Evolutionary conservation across 2,113 vertebrate species (phyloP).

Genomic region (Oreochromis spilurus): DNA sequence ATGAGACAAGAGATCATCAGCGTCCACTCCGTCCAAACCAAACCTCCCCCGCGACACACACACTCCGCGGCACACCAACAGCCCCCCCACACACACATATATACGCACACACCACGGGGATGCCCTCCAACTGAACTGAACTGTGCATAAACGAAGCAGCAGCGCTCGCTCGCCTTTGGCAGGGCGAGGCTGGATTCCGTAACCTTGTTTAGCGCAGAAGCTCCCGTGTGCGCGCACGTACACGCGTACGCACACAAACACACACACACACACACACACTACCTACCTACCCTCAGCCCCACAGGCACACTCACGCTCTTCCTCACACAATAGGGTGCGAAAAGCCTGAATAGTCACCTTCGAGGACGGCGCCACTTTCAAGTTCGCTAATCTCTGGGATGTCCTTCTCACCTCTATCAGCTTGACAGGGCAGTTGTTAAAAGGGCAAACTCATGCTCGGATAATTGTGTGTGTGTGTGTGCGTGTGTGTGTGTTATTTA

Average conservation of each 20-base stretch:
- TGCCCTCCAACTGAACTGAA: slow-evolving; percentile 67
- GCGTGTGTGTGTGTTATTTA: slow-evolving; percentile 51
- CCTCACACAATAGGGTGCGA: slow-evolving; percentile 44
- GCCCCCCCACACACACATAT: neutral
- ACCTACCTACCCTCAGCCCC: neutral
- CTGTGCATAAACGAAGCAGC: slow-evolving; percentile 46
- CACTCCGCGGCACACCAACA: neutral
- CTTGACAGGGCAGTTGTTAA: slow-evolving; percentile 34
- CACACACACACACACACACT: neutral
- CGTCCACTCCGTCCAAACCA: slow-evolving; percentile 57
- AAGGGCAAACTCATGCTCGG: slow-evolving; percentile 48
- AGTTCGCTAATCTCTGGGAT: slow-evolving; percentile 37
- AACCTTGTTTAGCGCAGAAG: slow-evolving; percentile 72
- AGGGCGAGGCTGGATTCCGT: slow-evolving; percentile 74
- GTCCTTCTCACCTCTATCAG: slow-evolving; percentile 48
- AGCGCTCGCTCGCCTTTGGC: slow-evolving; percentile 46
- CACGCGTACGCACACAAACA: neutral
- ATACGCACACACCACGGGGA: slow-evolving; percentile 47
- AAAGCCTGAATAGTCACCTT: slow-evolving; percentile 43
- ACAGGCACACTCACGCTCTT: neutral
- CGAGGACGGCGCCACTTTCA: slow-evolving; percentile 50
- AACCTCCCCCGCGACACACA: slow-evolving; percentile 1
- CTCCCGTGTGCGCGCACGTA: slow-evolving; percentile 55
- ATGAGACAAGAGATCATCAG: slow-evolving; percentile 40
- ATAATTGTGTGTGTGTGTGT: slow-evolving; percentile 5